Evolutionary conservation across 2,113 vertebrate genomes (phyloP), one percentile per base, ranked within the genome.

Genomic region (Campylomormyrus numenius): DNA sequence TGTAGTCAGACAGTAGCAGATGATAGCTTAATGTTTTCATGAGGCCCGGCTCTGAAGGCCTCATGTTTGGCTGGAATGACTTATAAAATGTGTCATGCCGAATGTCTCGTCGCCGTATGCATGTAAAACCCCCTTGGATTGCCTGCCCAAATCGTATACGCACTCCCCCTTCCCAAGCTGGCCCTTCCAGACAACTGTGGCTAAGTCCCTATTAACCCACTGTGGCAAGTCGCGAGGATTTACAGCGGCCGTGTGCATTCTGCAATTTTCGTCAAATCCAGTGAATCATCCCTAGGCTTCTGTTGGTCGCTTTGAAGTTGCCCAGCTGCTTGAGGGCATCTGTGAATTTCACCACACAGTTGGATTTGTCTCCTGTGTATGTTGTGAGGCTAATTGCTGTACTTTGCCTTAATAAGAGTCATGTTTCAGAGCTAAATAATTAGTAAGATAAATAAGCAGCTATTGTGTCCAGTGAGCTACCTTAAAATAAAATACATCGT

Each of bases 321-420:
- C 92, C 93, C 95, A 96, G 95, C 96, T 95, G 96, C 95, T 95
- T 96, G 95, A 96, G 96, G 96, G 96, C 95, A 95, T 96, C 95
- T 95, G 97, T 97, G 97, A 97, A 97, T 96, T 96, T 95, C 95
- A 95, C 95, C 93, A 93, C 95, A 95, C 93, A 94, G 95, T 42
- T 86, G 49, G 84, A 56, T 13, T 24, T 9, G 35, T 21, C 88
- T 53, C 46, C 85, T 74, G 94, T 94, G 94, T 95, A 96, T 95
- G 70, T 93, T 94, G 10, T 95, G 94, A 95, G 94, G 96, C 95
- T 96, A 97, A 96, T 96, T 97, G 96, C 96, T 96, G 96, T 96
- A 96, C 96, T 97, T 96, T 96, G 95, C 96, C 96, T 96, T 97
- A 96, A 52, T 97, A 96, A 95, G 95, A 97, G 95, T 96, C 27